Base-by-base conservation (phyloP, 30 jellyfish, hydroid and myxozoan genomes). In the Turritopsis dohrnii region DNA sequence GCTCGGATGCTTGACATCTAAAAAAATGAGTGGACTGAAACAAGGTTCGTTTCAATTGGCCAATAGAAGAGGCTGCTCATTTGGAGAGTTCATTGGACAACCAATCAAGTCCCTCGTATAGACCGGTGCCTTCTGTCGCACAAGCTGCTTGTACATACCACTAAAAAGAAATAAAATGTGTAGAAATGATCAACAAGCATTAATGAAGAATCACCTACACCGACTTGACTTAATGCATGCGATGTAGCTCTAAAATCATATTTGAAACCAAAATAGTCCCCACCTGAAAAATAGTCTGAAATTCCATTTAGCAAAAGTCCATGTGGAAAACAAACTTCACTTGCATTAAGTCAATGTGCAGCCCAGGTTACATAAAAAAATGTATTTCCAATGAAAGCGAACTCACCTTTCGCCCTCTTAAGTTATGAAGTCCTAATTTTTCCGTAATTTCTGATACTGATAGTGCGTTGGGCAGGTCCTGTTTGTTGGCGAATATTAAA, bases 401-500 rank as follows among this genome's bases (percentile, higher is more conserved):
- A 60, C 73, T 60, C 72, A 94, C 99, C 85, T 65, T 79, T 66
- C 93, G 88, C 1, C 88, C 96, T 71, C 92, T 80, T 22, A 94
- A 81, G 22, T 29, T 21, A 81, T 83, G 96, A 5, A 95, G 87
- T 18, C 81, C 93, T 52, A 95, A 80, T 71, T 88, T 88, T 75
- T 90, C 98, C 1, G 96, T 87, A 60, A 95, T 60, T 84, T 95
- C 97, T 41, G 94, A 69, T 24, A 88, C 96, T 1, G 91, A 18
- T 25, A 87, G 26, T 16, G 96, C 97, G 84, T 87, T 85, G 20
- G 97, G 97, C 31, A 95, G 81, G 84, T 95, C 99, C 77, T 95
- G 99, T 85, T 95, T 95, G 89, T 95, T 95, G 28, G 96, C 97
- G 82, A 90, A 95, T 8, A 95, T 88, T 75, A 90, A 84, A 71